phyloP scores from a whole-genome alignment of 2,113 vertebrate genomes.

The Sander lucioperca region DNA sequence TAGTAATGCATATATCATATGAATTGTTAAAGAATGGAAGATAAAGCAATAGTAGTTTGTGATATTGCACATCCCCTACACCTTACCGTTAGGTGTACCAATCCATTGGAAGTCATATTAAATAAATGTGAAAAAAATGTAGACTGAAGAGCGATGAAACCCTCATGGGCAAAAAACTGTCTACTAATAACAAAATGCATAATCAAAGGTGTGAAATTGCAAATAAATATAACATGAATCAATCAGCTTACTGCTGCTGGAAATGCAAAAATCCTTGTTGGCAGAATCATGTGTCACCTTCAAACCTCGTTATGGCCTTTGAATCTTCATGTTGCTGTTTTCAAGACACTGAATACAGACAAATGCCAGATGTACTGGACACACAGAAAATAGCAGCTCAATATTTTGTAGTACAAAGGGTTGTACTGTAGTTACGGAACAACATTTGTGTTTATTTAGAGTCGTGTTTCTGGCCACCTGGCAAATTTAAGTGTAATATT shows the following conservation, averaged over 20 bases:
- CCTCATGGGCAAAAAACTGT: too few relatives aligned
- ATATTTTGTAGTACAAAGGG: neutral
- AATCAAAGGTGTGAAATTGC: neutral
- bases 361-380: neutral
- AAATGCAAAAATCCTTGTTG: neutral
- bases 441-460: neutral
- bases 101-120: neutral
- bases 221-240: neutral
- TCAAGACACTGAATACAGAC: neutral
- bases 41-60: neutral
- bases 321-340: neutral
- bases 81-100: neutral
- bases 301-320: neutral
- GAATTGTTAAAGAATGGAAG: slow-evolving; percentile 8
- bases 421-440: neutral
- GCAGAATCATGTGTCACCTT: neutral
- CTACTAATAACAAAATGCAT: neutral
- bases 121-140: neutral
- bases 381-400: neutral
- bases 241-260: neutral
- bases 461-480: too few relatives aligned
- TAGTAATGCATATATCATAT: neutral
- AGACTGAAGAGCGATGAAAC: neutral
- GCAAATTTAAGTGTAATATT: neutral
- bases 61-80: too few relatives aligned